A percentile compares a stretch with the other conserved stretches of the same genome.
These are phyloP conservation scores for Lytechinus pictus DNA, from an alignment of 35 echinoderm and acorn worm species.

Conservation along the genomic window DNA sequence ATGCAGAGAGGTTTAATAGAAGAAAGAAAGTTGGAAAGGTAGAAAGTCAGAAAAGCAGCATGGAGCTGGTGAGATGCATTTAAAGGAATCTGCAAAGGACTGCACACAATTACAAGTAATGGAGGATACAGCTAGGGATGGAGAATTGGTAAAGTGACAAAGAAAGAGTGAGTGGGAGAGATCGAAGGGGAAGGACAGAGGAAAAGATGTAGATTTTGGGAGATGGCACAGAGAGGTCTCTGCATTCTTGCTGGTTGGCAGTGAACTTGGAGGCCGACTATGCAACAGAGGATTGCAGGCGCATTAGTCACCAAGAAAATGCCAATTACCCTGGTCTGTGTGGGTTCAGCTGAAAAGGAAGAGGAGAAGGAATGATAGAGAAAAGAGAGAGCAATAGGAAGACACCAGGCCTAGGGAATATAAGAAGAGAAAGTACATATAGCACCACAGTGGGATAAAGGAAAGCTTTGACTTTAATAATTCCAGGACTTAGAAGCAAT, in stretches of 20 bases:
- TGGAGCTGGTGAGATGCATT: neutral
- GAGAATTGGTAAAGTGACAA: neutral
- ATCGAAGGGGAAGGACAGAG: neutral
- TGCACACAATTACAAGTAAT: neutral
- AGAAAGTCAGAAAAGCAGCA: neutral
- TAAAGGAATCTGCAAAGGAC: neutral
- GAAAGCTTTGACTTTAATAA: neutral
- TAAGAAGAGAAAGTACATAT: neutral
- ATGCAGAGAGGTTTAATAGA: too few species aligned
- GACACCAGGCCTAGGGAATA: neutral
- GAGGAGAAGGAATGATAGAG: neutral
- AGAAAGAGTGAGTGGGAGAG: neutral
- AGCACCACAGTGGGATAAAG: neutral
- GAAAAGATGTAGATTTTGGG: neutral
- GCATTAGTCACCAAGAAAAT: neutral
- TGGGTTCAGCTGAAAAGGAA: slow-evolving; percentile 9
- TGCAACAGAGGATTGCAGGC: neutral
- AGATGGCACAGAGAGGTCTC: neutral
- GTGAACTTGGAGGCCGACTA: neutral
- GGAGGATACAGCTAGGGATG: neutral
- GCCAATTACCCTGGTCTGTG: slow-evolving; percentile 16
- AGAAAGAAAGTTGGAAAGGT: neutral
- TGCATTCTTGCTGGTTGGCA: neutral
- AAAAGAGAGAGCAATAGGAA: neutral
- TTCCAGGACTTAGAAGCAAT: neutral